Percentiles rank a stretch among this genome's conserved stretches.
Conservation (phyloP, 2,797 vertebrate species). For the Danio kyathit region DNA sequence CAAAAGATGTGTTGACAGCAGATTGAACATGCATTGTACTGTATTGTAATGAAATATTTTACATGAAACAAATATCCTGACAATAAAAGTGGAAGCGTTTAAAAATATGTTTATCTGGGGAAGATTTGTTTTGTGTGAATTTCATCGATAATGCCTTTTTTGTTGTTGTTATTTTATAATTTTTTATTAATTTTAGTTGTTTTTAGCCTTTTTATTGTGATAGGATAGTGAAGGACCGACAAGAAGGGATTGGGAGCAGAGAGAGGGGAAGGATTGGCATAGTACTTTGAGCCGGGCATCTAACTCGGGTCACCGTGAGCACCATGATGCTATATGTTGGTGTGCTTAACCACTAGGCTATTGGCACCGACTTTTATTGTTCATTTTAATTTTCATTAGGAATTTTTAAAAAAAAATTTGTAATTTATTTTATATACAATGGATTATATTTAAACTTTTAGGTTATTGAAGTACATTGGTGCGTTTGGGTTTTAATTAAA, state of each 20-base stretch:
- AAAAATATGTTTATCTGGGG: constrained; percentile 33
- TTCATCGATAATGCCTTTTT: background rate
- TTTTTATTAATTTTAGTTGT: too few species aligned
- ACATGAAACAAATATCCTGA: constrained; percentile 99
- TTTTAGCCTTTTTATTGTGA: too few species aligned
- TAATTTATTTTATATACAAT: background rate
- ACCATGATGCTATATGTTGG: too few species aligned
- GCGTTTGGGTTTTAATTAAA: background rate
- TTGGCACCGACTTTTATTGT: too few species aligned
- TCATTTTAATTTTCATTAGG: background rate
- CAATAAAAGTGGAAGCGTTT: constrained; percentile 91
- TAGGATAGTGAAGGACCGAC: too few species aligned
- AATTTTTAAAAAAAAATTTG: too few species aligned
- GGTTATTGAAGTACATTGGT: background rate
- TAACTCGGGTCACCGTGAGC: too few species aligned
- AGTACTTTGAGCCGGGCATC: too few species aligned
- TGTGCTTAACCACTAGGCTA: too few species aligned
- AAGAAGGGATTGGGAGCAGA: too few species aligned
- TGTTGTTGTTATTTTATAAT: too few species aligned
- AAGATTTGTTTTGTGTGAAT: background rate
- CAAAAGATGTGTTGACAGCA: constrained; percentile 79
- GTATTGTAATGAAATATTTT: constrained; percentile 99
- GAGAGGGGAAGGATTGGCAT: too few species aligned
- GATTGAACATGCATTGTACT: constrained; percentile 97
- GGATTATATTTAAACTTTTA: background rate